Conservation (phyloP, 2,888 invertebrate species). For the Papilio gigon region DNA sequence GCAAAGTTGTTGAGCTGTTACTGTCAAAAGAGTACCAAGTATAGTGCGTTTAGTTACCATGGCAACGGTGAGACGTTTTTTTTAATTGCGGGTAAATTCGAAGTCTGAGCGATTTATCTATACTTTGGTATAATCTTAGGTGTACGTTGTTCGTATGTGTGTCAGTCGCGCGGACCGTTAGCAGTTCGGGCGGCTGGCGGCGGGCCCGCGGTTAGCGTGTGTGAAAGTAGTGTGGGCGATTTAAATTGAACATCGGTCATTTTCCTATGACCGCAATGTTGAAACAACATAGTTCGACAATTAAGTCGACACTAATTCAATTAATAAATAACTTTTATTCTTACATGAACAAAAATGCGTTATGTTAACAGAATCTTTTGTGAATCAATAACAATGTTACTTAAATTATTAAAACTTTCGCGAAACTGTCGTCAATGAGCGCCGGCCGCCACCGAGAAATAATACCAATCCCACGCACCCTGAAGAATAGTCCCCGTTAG, state of each 20-base stretch:
- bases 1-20: not conserved
- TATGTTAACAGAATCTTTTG: not conserved
- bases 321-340: not conserved
- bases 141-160: slow-evolving; percentile 40
- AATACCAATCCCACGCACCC: too few species aligned
- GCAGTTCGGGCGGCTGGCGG: slow-evolving; percentile 34
- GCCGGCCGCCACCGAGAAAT: too few species aligned
- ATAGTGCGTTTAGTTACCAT: not conserved
- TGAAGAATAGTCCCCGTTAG: too few species aligned
- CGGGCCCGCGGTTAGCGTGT: slow-evolving; percentile 28
- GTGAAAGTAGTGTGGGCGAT: slow-evolving; percentile 42
- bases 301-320: slow-evolving; percentile 10
- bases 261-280: slow-evolving; percentile 32
- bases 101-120: not conserved
- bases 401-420: too few species aligned
- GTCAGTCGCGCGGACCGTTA: slow-evolving; percentile 45
- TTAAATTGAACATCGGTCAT: slow-evolving; percentile 36
- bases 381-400: too few species aligned
- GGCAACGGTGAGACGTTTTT: not conserved
- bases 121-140: slow-evolving; percentile 26
- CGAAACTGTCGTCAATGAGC: too few species aligned
- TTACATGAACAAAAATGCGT: not conserved
- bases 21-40: not conserved
- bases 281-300: slow-evolving; percentile 8
- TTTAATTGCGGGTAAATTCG: not conserved